Conservation (phyloP, 2,888 invertebrate species). For the Dendrolimus houi region DNA sequence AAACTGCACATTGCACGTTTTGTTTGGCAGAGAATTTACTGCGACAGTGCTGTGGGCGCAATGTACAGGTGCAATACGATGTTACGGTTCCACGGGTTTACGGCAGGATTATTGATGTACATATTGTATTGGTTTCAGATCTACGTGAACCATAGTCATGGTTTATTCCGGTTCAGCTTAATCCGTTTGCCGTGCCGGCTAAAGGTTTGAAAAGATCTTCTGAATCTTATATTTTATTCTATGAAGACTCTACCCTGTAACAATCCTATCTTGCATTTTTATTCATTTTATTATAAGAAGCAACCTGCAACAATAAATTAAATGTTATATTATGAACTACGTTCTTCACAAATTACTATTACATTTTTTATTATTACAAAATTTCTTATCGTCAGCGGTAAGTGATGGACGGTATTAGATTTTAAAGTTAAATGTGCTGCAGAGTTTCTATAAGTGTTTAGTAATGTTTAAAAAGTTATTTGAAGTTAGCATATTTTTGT, state of each 20-base stretch:
- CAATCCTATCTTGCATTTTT: no score
- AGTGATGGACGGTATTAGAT: no score
- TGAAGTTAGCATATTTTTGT: no score
- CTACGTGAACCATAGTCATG: not conserved
- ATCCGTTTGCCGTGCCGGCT: not conserved
- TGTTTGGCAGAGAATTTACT: constrained; percentile 28
- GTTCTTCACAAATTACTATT: no score
- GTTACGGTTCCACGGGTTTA: constrained; percentile 5
- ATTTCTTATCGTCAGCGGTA: no score
- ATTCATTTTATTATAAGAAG: no score
- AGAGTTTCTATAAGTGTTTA: no score
- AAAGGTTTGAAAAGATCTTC: not conserved
- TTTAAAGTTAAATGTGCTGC: no score
- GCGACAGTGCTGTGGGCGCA: constrained; percentile 14
- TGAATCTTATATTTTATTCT: not conserved
- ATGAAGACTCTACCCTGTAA: not conserved
- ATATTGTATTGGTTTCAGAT: not conserved
- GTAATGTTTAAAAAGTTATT: no score
- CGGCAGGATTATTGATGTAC: constrained; percentile 5
- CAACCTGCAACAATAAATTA: no score
- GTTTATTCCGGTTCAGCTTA: not conserved
- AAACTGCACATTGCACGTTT: constrained; percentile 34
- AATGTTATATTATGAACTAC: no score
- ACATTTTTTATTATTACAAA: no score
- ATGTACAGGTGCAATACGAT: constrained; percentile 14